Conservation (phyloP, 2,888 invertebrate species). For the Tetragonula carbonaria region DNA sequence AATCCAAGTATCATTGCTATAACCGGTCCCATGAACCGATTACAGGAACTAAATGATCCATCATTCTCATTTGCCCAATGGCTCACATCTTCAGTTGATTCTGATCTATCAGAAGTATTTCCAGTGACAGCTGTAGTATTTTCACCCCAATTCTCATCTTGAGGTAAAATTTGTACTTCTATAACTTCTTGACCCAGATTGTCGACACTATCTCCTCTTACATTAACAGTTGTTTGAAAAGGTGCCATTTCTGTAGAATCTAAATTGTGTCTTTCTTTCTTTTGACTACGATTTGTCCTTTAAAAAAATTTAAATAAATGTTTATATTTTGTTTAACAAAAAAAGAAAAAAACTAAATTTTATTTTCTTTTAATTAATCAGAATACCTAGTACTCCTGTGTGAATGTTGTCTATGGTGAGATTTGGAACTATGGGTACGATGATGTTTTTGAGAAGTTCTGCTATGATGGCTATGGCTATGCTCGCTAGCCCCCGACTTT, state of each 20-base stretch:
- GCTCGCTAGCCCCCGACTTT: conserved; percentile 91
- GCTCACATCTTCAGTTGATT: conserved; percentile 95
- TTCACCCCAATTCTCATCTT: conserved; percentile 99
- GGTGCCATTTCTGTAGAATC: conserved; percentile 91
- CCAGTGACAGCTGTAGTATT: conserved; percentile 98
- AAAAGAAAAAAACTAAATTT: neutral
- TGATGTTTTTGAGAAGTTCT: conserved; percentile 80
- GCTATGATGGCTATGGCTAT: conserved; percentile 88
- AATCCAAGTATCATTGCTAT: conserved; percentile 92
- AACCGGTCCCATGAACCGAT: conserved; percentile 93
- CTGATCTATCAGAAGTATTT: conserved; percentile 97
- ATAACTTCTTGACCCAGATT: conserved; percentile 96
- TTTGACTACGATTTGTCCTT: conserved; percentile 88
- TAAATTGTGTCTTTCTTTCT: conserved; percentile 85
- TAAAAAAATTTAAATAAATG: conserved; percentile 14
- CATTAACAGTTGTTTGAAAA: conserved; percentile 93
- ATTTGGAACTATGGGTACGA: conserved; percentile 79
- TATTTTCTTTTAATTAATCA: neutral
- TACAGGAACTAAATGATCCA: conserved; percentile 90
- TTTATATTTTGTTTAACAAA: neutral
- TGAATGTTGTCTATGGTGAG: conserved; percentile 88
- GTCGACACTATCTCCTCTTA: conserved; percentile 87
- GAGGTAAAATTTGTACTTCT: conserved; percentile 97
- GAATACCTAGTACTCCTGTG: conserved; percentile 88
- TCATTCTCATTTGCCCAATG: conserved; percentile 92